Evolutionary conservation across 1,140 invertebrate species (phyloP).

Genomic region (Grapholita molesta): DNA sequence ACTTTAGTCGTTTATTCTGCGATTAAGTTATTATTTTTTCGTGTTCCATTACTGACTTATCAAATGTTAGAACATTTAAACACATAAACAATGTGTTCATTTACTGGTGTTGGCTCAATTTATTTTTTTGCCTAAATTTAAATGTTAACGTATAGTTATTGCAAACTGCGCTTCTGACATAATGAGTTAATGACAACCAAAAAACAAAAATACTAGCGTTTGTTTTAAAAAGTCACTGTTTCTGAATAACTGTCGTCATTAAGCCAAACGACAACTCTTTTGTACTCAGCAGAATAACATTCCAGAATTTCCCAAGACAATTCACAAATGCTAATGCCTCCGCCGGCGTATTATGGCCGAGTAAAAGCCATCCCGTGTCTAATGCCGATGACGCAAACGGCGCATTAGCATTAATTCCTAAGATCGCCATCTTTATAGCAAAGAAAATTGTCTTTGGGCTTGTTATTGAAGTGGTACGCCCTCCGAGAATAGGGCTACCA

Average conservation of each 20-base stretch:
- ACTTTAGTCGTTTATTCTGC: no score
- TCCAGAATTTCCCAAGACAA: background rate
- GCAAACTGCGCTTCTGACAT: no score
- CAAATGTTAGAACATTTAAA: no score
- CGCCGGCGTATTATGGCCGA: background rate
- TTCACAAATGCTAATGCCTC: constrained; percentile 1
- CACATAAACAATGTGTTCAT: no score
- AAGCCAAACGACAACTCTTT: background rate
- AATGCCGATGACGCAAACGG: constrained; percentile 7
- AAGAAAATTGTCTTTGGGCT: background rate
- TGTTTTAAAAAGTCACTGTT: no score
- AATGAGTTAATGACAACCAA: background rate
- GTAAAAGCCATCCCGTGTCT: constrained; percentile 10
- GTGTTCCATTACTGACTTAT: no score
- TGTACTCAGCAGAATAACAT: background rate
- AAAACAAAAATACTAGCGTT: background rate
- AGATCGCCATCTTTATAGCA: background rate
- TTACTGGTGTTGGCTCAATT: no score
- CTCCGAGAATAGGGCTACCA: background rate
- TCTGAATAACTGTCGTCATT: background rate
- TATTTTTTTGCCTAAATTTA: no score
- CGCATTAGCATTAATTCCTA: constrained; percentile 8
- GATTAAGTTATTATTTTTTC: no score
- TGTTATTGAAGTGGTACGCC: background rate
- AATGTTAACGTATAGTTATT: no score